Base-by-base conservation (phyloP, 1,140 invertebrate species). In the Heliothis subflexa region DNA sequence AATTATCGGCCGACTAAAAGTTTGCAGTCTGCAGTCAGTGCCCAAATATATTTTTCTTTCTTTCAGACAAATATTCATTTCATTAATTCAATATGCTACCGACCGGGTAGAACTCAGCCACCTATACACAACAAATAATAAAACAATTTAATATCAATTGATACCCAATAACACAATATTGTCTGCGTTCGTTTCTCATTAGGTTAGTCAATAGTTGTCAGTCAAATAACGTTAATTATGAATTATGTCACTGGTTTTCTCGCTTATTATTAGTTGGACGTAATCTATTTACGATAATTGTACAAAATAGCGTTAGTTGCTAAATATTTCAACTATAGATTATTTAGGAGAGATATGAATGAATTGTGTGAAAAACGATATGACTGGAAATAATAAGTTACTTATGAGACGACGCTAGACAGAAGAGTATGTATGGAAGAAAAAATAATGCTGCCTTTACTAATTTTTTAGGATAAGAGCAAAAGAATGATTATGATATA, bases 191-290 rank as follows among this genome's bases (percentile, higher is more conserved):
- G 2, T 13, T 18, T 55, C 16, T 12, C 54, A 57, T 57, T 21
- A 57, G 7, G 54, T 21, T 57, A 57, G 21, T 57, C 54, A 57
- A 55, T 55, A 21, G 5, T 57, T 57, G 9, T 57, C 54, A 57
- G 21, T 57, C 54, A 57, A 21, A 57, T 0, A 2, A 21, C 4
- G 10, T 5, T 18, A 54, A 25, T 57, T 57, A 57, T 9, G 3
- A 57, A 5, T 57, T 11, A 21, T 21, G 54, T 57, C 54, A 21
- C 12, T 21, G 18, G 18, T 9, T 9, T 16, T 21, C 21, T 21
- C 18, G 10, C 18, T 21, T 2, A 21, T 57, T 7, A 52, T 16
- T 54, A 5, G 54, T 10, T 3, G 10, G 54, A 25, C 18, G 21
- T 57, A 57, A 57, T 57, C 54, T 16, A 57, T 21, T 57, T 57